Evolutionary conservation across 2,888 invertebrate genomes (phyloP), one percentile per base, ranked within the genome.

Genomic region (Drosophila fungiperda): DNA sequence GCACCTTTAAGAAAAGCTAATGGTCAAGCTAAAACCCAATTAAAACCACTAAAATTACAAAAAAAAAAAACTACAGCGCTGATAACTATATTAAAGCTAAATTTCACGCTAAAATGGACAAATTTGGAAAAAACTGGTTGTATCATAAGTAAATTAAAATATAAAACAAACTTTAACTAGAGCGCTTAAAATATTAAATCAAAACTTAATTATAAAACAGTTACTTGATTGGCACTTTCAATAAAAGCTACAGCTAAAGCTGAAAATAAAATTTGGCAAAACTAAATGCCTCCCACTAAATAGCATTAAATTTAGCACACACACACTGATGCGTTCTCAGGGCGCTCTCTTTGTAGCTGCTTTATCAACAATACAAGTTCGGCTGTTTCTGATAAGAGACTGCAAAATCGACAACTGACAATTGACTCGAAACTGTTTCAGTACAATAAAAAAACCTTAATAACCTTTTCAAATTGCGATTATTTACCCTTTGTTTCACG

Each of bases 321-420:
- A 45, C 7, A 3, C 8, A 8, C 8, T 23, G 15, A 49, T 50
- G 3, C 65, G 17, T 48, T 54, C 52, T n/a, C 29, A 20, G 36
- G 12, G 49, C 42, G 26, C 45, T 26, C 48, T 40, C 15, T 26
- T 5, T 3, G 23, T 38, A 15, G 33, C 9, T 15, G 42, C 74
- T 64, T 81, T 81, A 81, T 81, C 81, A 81, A 65, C 53, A 68
- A 53, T 29, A 78, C 68, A 54, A 68, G 68, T 64, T 68, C 72
- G 50, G 61, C 36, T 66, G 48, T 55, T 57, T 40, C 66, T 81
- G 76, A 76, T 76, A 75, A 80, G 80, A 64, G 40, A 26, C 38
- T 29, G 50, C 59, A 60, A 72, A 76, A 73, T 73, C 59, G 76
- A 64, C 73, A 64, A 60, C 32, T 50, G 71, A 68, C 67, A 63